phyloP scores from a whole-genome alignment of 2,797 vertebrate genomes.

The Sebastes miniatus region DNA sequence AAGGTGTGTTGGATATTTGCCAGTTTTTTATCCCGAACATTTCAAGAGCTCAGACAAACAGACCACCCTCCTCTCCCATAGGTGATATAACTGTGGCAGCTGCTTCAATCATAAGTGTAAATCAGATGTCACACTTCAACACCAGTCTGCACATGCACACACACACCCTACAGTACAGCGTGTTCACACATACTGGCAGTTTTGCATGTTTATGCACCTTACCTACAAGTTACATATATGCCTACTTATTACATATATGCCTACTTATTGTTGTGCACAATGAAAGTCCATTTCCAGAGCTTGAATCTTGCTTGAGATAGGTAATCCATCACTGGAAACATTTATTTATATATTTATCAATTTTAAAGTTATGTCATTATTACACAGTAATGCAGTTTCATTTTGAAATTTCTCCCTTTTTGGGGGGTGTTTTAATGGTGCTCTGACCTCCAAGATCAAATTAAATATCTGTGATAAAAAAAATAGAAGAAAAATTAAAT shows the following conservation, averaged over 20 bases:
- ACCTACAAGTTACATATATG: no score
- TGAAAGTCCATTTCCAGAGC: neutral
- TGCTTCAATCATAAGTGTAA: conserved; percentile 52
- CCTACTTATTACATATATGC: no score
- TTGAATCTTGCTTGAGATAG: neutral
- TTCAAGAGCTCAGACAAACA: conserved; percentile 6
- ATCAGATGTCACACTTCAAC: conserved; percentile 23
- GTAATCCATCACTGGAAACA: neutral
- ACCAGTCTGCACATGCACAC: neutral
- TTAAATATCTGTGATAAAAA: neutral
- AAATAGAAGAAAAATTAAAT: neutral
- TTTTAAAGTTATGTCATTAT: neutral
- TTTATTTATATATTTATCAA: neutral
- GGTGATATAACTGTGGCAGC: conserved; percentile 41
- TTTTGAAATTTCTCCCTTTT: neutral
- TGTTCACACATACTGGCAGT: neutral
- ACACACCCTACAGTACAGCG: neutral
- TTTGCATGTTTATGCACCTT: conserved; percentile 1
- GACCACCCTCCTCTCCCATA: neutral
- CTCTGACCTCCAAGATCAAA: neutral
- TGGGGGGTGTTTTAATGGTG: neutral
- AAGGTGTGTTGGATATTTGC: neutral
- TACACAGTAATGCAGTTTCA: neutral
- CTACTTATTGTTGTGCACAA: no score
- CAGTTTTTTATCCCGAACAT: conserved; percentile 5